Base-by-base conservation (phyloP, 2,888 invertebrate species). In the Rhagium mordax region DNA sequence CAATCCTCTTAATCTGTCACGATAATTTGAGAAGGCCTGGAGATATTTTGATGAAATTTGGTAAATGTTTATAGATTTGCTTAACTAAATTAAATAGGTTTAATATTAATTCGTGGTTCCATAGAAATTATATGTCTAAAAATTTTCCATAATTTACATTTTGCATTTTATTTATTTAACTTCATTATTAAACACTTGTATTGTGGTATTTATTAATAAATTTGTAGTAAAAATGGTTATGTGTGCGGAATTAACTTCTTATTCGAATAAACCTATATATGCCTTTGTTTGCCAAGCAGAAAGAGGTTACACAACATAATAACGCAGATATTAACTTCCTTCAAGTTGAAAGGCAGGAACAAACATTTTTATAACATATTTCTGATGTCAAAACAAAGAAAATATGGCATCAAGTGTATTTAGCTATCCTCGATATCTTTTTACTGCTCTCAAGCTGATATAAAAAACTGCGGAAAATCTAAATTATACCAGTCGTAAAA, bases 361-460 rank as follows among this genome's bases (percentile, higher is more conserved):
- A 59, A 48, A 62, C 15, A 49, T 21, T 27, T 27, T 27, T n/a
- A 27, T 27, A 49, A 48, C 62, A 62, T 62, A 62, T 62, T 62
- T 62, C 48, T n/a, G 48, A 62, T 62, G 47, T 21, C 61, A 21
- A 20, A 48, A 61, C 10, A 47, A 16, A n/a, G 24, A 49, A 49
- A 62, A 49, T 62, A 62, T 62, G 48, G 21, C 48, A 62, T 16
- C 20, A 16, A 15, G 48, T 49, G 48, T 49, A 48, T 49, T 62
- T 24, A 21, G 62, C 33, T 48, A 20, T 48, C 48, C 24, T 24
- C 16, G 20, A 41, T 62, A 15, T 48, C 20, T 15, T 27, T 49
- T 62, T 24, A 48, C 7, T 62, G 8, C 24, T 49, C 24, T 49
- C 15, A n/a, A 47, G 48, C 21, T 33, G 20, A 62, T 16, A 24